phyloP scores from a whole-genome alignment of 2,797 vertebrate species.

The Acanthiza pusilla region DNA sequence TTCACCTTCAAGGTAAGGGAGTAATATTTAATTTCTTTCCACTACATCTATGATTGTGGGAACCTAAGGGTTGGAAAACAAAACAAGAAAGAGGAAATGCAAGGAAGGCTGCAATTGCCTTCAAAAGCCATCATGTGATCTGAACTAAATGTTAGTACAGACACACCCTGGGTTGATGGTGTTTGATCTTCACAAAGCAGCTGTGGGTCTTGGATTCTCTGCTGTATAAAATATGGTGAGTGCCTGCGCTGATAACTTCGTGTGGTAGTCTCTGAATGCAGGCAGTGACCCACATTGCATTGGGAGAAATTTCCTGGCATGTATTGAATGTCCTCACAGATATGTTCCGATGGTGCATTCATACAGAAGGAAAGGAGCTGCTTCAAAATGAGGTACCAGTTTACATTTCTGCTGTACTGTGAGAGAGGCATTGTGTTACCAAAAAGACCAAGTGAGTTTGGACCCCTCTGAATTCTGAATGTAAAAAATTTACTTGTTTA shows the following conservation, averaged over 20 bases:
- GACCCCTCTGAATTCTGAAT: neutral
- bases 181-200: neutral
- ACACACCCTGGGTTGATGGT: accelerated
- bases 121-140: neutral
- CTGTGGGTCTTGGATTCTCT: neutral
- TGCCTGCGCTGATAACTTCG: neutral
- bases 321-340: neutral
- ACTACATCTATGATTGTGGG: neutral
- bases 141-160: neutral
- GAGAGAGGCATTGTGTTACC: neutral
- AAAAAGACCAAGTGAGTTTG: neutral
- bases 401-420: neutral
- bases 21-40: neutral
- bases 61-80: neutral
- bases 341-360: neutral
- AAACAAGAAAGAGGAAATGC: neutral
- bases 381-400: neutral
- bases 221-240: neutral
- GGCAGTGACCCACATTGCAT: neutral
- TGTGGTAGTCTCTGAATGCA: neutral
- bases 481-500: neutral
- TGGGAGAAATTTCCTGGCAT: neutral
- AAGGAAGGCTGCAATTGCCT: neutral
- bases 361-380: neutral
- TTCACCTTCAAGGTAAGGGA: neutral